Evolutionary conservation across 2,888 invertebrate genomes (phyloP), one percentile per base, ranked within the genome.

Genomic region (Nezara viridula): DNA sequence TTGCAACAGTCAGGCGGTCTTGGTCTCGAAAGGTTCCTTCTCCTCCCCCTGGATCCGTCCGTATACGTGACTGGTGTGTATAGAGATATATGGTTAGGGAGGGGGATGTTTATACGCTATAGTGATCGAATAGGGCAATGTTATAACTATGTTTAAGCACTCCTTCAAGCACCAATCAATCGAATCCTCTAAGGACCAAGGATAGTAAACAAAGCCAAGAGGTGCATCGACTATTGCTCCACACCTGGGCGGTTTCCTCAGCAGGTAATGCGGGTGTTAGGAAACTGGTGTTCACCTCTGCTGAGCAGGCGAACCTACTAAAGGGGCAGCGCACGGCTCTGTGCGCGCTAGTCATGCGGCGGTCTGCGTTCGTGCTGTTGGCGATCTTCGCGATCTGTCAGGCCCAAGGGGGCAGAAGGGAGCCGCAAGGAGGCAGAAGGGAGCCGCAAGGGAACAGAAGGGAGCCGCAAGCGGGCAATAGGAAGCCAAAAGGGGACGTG

Each of bases 401-500:
- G 24, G 52, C 52, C 24, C 37, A 47, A 6, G n/a, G 27, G 4
- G 19, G 52, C 24, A 47, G n/a, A 32, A 10, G n/a, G 47, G n/a
- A 12, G 24, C 40, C 52, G 24, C 37, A 47, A 6, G n/a, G 27
- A 0, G 19, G 52, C 24, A 47, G n/a, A 32, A 10, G n/a, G 47
- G n/a, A n/a, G n/a, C n/a, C n/a, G n/a, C n/a, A n/a, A n/a, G n/a
- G n/a, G n/a, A n/a, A n/a, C n/a, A n/a, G n/a, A n/a, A n/a, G n/a
- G n/a, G n/a, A n/a, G n/a, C n/a, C n/a, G n/a, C n/a, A n/a, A n/a
- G n/a, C n/a, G n/a, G n/a, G n/a, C n/a, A n/a, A n/a, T n/a, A 32
- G 47, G 52, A 24, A 52, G 47, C 24, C 21, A 0, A 9, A 47
- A n/a, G 77, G 89, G 89, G 90, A 91, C 89, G 91, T 91, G 81